These are phyloP conservation scores for Drepana arcuata DNA, from an alignment of 1,140 invertebrate species.

Conservation along the genomic window DNA sequence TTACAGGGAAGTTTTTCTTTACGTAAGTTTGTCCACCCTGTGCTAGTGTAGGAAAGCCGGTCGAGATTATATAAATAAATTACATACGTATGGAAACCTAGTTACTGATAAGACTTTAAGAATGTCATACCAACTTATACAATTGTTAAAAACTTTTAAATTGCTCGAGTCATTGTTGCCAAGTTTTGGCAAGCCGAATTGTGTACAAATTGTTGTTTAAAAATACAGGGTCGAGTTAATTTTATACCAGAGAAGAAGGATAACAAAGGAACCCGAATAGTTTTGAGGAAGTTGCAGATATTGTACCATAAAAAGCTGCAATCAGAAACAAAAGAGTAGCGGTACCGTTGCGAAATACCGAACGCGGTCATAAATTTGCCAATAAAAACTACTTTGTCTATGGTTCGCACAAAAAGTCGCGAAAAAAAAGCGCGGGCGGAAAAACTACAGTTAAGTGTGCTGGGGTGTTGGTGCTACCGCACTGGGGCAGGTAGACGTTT, in stretches of 20 bases:
- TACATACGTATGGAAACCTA: too few relatives aligned
- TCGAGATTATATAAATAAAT: too few relatives aligned
- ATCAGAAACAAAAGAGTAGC: constrained; percentile 30
- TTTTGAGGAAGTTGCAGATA: constrained; percentile 15
- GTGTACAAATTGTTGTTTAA: constrained; percentile 19
- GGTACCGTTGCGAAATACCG: constrained; percentile 45
- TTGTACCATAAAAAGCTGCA: constrained; percentile 34
- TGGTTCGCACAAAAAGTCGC: constrained; percentile 33
- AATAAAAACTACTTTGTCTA: constrained; percentile 27
- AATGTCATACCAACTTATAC: too few relatives aligned
- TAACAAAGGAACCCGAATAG: constrained; percentile 17
- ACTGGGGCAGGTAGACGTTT: constrained; percentile 55
- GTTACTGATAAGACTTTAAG: too few relatives aligned
- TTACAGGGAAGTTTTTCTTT: too few relatives aligned
- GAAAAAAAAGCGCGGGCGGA: constrained; percentile 37
- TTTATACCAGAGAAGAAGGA: constrained; percentile 17
- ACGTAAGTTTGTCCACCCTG: too few relatives aligned
- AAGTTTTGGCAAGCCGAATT: constrained; percentile 16
- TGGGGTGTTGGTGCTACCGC: constrained; percentile 47
- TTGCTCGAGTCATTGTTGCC: constrained; percentile 6
- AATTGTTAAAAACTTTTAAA: constrained; percentile 1
- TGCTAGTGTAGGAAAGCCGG: too few relatives aligned
- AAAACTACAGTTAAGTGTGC: constrained; percentile 39
- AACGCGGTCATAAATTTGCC: constrained; percentile 39
- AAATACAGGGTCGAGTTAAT: constrained; percentile 23